Base-by-base conservation (phyloP, 1,140 invertebrate genomes). In the Andricus grossulariae region DNA sequence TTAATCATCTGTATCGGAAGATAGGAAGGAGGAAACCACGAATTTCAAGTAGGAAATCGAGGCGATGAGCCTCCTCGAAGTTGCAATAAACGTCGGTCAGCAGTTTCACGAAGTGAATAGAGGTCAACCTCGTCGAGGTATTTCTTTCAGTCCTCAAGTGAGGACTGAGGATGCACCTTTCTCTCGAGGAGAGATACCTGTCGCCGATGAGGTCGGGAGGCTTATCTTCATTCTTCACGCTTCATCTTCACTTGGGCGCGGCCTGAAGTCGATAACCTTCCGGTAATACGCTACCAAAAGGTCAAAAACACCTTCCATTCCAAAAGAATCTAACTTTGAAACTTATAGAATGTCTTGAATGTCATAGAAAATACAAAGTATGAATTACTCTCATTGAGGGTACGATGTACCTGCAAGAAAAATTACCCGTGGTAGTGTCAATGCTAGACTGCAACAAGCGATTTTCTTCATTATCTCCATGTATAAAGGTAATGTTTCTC, bases 21-120 rank as follows among this genome's bases (percentile, higher is more conserved):
- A 78, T 57, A 70, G 78, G 80, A 76, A 72, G 45, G 70, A 57
- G 79, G 52, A 81, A 81, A 81, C 78, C 72, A 81, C 75, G 77
- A 79, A 39, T 78, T 72, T 57, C 50, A n/a, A 81, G 71, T 74
- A 78, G 80, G 79, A 82, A 84, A 81, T 73, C 57, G 76, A 77
- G 39, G 72, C 52, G 54, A 77, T 66, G 25, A 39, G 60, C 39
- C 32, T 66, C 39, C 32, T 66, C 39, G 60, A 21, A 39, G 11
- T 66, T 76, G 74, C n/a, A 66, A 57, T 74, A 74, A 71, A 74
- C 49, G 75, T 77, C 74, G 72, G 75, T 79, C 71, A 72, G 72
- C 78, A 80, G 77, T 80, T 82, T 76, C 77, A 74, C 74, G 78
- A 77, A 74, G 76, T 72, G 79, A 83, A 84, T 84, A 82, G 80